Conservation (phyloP, 2,113 vertebrate species). For the Thalassarche chlororhynchos region DNA sequence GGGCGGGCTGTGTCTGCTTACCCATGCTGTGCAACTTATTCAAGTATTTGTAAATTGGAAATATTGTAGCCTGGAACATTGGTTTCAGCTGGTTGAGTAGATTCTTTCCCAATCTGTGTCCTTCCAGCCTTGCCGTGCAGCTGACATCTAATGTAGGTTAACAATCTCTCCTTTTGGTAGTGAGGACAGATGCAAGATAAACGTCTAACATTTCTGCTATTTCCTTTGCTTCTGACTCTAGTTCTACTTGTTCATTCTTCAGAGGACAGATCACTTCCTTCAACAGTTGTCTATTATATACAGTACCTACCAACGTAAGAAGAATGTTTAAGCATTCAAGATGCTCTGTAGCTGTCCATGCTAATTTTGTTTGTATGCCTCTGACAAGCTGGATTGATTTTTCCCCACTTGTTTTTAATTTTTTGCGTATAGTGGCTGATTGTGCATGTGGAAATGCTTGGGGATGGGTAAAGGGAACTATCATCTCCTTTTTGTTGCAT, state of each 20-base stretch:
- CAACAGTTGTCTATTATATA: background rate
- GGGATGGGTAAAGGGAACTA: background rate
- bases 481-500: background rate
- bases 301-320: background rate
- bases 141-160: background rate
- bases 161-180: background rate
- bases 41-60: background rate
- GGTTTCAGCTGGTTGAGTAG: slow-evolving; percentile 27
- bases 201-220: slow-evolving; percentile 5
- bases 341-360: background rate
- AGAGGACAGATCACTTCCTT: background rate
- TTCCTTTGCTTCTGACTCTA: slow-evolving; percentile 20
- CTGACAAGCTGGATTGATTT: background rate
- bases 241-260: background rate
- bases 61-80: background rate
- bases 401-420: background rate
- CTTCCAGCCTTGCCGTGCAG: background rate
- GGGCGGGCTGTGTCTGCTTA: background rate
- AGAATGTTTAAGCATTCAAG: background rate
- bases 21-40: background rate
- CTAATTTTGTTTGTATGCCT: background rate
- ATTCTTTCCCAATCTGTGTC: background rate
- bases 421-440: background rate
- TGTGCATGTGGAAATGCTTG: background rate
- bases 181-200: slow-evolving; percentile 1